These are phyloP conservation scores for Apostichopus californicus DNA, from an alignment of 35 echinoderm and acorn worm species.

Conservation along the genomic window DNA sequence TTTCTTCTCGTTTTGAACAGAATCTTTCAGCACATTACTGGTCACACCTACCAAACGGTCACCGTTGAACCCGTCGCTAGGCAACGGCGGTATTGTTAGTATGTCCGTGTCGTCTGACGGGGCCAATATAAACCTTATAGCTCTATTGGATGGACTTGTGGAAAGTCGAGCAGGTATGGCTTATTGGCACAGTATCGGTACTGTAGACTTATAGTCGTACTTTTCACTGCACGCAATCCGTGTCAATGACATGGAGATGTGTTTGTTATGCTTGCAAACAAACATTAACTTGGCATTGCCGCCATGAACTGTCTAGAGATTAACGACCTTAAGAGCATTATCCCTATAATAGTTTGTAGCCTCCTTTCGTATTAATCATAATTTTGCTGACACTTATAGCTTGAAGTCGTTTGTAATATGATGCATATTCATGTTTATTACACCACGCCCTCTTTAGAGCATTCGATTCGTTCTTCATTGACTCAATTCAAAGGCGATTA, in stretches of 20 bases:
- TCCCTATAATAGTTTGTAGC: neutral
- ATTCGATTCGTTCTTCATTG: too few species aligned
- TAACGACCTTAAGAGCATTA: neutral
- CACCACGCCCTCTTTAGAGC: too few species aligned
- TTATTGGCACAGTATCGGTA: neutral
- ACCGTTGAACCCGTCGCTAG: constrained; percentile 38
- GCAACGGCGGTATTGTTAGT: constrained; percentile 45
- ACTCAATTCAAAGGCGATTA: too few species aligned
- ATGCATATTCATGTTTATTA: too few species aligned
- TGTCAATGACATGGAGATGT: neutral
- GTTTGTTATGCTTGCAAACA: constrained; percentile 15
- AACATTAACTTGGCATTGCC: neutral
- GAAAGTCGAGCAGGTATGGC: constrained; percentile 22
- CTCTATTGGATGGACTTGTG: constrained; percentile 48
- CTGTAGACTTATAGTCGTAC: neutral
- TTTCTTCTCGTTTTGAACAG: constrained; percentile 8
- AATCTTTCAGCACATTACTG: constrained; percentile 57
- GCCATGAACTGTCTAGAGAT: neutral
- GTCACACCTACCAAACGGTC: constrained; percentile 19
- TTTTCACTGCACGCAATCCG: neutral
- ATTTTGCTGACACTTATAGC: too few species aligned
- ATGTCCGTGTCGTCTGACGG: constrained; percentile 27
- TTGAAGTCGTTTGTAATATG: too few species aligned
- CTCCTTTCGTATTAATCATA: neutral
- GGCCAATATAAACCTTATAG: neutral